Base-by-base conservation (phyloP, 2,888 invertebrate species). In the Cheilosia urbana region DNA sequence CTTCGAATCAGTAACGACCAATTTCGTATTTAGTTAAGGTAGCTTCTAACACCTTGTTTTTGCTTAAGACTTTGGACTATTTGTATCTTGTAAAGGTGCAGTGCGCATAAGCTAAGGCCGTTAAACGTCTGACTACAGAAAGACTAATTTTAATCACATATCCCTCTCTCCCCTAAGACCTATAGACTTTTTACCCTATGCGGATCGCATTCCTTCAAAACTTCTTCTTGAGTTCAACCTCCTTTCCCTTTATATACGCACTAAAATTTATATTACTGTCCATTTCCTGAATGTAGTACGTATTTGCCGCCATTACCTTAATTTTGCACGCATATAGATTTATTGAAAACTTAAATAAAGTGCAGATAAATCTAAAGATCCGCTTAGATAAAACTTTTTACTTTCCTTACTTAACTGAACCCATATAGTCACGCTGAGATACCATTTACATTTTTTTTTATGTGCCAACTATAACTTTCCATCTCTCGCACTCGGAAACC, bases 401-500 rank as follows among this genome's bases (percentile, higher is more conserved):
- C 40, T 21, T 49, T n/a, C 45, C 21, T 34, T 40, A 21, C 5
- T 24, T 27, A 51, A 37, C 30, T 17, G 37, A 60, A 34, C 4
- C n/a, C 49, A 47, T 49, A 49, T n/a, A n/a, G 30, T 13, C n/a
- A 66, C 40, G 2, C 53, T 11, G 19, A 55, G 15, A 57, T 11
- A 40, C 5, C 57, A 47, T 75, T 66, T 71, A 27, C 62, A 63
- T 71, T 71, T 62, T 78, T 78, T 63, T 57, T 62, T 57, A 71
- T 63, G 63, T 63, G n/a, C 58, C 60, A 34, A 58, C 65, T 45
- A 72, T 72, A 72, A 72, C 58, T 60, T 57, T 60, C 45, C 34
- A 53, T 66, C 81, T 60, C 40, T 60, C 63, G 40, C 87, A 81
- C 88, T 47, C 88, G 7, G 11, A 80, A 84, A 88, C 88, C 88